These are phyloP conservation scores for Eudasyphora cyanicolor DNA, from an alignment of 2,888 invertebrate genomes.

Conservation along the genomic window DNA sequence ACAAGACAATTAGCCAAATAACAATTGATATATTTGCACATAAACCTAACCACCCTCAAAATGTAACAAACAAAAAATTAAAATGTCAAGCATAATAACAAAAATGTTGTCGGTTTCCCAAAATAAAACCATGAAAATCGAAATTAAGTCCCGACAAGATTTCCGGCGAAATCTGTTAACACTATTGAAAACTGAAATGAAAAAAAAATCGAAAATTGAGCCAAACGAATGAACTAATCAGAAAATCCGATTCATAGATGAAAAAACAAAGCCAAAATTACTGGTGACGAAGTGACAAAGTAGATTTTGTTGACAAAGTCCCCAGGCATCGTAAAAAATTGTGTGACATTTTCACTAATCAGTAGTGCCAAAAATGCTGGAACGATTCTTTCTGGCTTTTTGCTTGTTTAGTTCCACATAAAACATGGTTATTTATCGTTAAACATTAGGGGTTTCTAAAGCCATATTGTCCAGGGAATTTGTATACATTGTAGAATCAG, in stretches of 20 bases:
- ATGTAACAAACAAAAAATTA: not conserved
- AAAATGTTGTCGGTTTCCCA: conserved; percentile 26
- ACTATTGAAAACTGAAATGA: conserved; percentile 24
- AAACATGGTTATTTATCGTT: conserved; percentile 38
- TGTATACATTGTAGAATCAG: too few species aligned
- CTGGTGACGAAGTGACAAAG: conserved; percentile 23
- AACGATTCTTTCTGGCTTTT: conserved; percentile 22
- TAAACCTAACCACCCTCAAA: conserved; percentile 37
- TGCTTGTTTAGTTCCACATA: not conserved
- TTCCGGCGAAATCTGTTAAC: conserved; percentile 47
- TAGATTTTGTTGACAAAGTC: conserved; percentile 10
- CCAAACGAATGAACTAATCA: not conserved
- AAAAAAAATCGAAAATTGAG: too few species aligned
- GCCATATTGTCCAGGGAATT: conserved; percentile 51
- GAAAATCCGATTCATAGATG: conserved; percentile 21
- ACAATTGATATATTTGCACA: conserved; percentile 2
- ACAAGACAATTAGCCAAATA: not conserved
- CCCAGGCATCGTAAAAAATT: not conserved
- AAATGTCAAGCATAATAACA: conserved; percentile 54
- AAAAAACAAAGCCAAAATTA: too few species aligned
- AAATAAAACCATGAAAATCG: conserved; percentile 44
- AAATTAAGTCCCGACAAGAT: conserved; percentile 51
- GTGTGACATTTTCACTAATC: conserved; percentile 23
- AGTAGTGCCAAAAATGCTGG: not conserved
- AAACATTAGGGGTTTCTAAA: not conserved